Evolutionary conservation across 2,888 invertebrate genomes (phyloP), one percentile per base, ranked within the genome.

Genomic region (Melieria omissa): DNA sequence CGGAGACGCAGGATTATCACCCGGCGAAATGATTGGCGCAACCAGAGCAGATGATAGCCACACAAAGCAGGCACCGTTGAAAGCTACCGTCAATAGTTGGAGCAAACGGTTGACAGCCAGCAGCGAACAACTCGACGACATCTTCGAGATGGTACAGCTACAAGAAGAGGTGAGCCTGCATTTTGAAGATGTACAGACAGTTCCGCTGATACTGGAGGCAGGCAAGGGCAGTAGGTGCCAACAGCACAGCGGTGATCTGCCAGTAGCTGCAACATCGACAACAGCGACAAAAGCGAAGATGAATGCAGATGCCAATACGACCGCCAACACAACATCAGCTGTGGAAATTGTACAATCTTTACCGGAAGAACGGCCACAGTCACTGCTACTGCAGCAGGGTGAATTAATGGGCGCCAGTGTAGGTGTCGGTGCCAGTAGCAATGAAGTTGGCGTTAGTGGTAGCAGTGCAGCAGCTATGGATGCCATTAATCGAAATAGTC

Each of bases 71-170:
- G 70, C 29, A 66, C 41, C 68, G 62, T 12, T 42, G 12, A 60
- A 55, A 47, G 62, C 45, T 41, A 29, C 54, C 41, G 14, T 5
- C 41, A 46, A 42, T 8, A 29, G 12, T 58, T 55, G 44, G 60
- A 52, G 41, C 16, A 64, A 66, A 60, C 41, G 61, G 4, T 68
- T 60, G 65, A 52, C 68, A 42, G 69, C 69, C 55, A 75, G 75
- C 62, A 73, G 45, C 73, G 76, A 60, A 66, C 72, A 71, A 70
- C 58, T 73, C 29, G 71, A 77, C 70, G 81, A 83, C 54, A 78
- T 83, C 8, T 78, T 83, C 41, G 82, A 80, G 70, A 80, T 83
- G 44, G 80, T 80, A 42, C 80, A 82, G 73, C 79, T 84, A 29
- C 78, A 75, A 66, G 81, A 71, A 62, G 57, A 65, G 55, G 63